Percentiles rank a stretch among this genome's conserved stretches.
These are phyloP conservation scores for Stenichneumon culpator DNA, from an alignment of 2,888 invertebrate species.

Conservation along the genomic window DNA sequence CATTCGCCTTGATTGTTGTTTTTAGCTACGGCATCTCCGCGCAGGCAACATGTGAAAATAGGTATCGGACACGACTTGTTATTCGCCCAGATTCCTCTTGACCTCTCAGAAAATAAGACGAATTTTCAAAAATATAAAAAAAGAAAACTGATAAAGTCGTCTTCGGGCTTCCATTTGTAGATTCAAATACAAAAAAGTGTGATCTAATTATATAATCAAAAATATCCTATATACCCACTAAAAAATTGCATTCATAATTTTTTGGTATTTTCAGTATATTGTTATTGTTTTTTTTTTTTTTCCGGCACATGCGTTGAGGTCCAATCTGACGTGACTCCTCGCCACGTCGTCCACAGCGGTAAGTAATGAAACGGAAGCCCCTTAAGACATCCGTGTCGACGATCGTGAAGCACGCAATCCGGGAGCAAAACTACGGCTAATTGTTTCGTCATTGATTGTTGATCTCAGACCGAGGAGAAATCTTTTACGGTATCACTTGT, in stretches of 20 bases:
- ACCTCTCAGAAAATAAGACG: background rate
- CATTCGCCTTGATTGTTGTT: background rate
- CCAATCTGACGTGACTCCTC: background rate
- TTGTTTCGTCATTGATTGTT: slow-evolving; percentile 43
- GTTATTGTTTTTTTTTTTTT: background rate
- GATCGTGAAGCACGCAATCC: slow-evolving; percentile 3
- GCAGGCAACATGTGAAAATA: background rate
- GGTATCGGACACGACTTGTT: background rate
- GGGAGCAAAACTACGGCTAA: slow-evolving; percentile 7
- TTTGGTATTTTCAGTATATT: background rate
- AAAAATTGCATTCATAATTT: background rate
- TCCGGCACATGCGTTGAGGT: background rate
- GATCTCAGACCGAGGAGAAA: background rate
- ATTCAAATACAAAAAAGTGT: background rate
- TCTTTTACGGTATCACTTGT: slow-evolving; percentile 56
- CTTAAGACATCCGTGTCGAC: slow-evolving; percentile 35
- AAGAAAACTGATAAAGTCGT: background rate
- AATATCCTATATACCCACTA: background rate
- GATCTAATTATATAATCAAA: background rate
- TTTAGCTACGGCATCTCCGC: background rate
- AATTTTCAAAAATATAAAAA: background rate
- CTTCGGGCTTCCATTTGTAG: background rate
- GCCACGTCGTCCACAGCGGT: slow-evolving; percentile 11
- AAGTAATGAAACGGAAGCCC: slow-evolving; percentile 62
- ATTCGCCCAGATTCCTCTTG: background rate